Evolutionary conservation across 2,888 invertebrate species (phyloP).

Genomic region (Eumacrocentrus americanus): DNA sequence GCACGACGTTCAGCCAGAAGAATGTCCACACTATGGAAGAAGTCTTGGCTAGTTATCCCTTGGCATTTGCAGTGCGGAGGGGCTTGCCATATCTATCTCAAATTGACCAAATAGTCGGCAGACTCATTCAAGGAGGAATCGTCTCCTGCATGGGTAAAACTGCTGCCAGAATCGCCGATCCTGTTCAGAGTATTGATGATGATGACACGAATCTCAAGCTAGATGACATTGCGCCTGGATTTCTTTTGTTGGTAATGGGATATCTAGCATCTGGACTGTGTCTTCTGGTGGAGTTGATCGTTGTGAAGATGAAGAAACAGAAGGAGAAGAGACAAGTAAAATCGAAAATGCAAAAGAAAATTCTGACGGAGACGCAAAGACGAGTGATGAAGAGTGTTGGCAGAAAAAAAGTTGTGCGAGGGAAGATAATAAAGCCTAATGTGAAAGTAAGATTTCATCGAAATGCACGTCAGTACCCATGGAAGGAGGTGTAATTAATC

Average conservation of each 20-base stretch:
- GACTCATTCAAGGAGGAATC: constrained; percentile 43
- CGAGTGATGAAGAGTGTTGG: neutral
- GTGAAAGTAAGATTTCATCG: constrained; percentile 10
- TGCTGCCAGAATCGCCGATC: neutral
- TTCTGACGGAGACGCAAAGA: neutral
- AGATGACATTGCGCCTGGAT: constrained; percentile 41
- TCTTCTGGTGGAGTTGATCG: constrained; percentile 38
- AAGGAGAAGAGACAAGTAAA: neutral
- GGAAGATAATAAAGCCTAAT: constrained; percentile 6
- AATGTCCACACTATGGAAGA: constrained; percentile 44
- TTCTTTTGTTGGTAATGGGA: constrained; percentile 45
- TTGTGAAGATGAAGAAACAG: constrained; percentile 12
- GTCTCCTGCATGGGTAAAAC: constrained; percentile 35
- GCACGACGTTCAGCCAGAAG: constrained; percentile 30
- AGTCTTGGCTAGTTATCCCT: constrained; percentile 43
- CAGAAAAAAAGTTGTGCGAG: neutral
- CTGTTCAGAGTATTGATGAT: constrained; percentile 3
- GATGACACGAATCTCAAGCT: constrained; percentile 31
- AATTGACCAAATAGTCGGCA: constrained; percentile 41
- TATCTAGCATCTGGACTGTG: constrained; percentile 29
- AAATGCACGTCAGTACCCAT: too few species aligned
- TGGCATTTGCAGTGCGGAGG: constrained; percentile 47
- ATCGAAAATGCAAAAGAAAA: neutral
- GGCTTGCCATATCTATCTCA: constrained; percentile 45
- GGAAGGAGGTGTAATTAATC: too few species aligned